Evolutionary conservation across 2,888 invertebrate genomes (phyloP), one percentile per base, ranked within the genome.

Genomic region (Diarsia dahlii): DNA sequence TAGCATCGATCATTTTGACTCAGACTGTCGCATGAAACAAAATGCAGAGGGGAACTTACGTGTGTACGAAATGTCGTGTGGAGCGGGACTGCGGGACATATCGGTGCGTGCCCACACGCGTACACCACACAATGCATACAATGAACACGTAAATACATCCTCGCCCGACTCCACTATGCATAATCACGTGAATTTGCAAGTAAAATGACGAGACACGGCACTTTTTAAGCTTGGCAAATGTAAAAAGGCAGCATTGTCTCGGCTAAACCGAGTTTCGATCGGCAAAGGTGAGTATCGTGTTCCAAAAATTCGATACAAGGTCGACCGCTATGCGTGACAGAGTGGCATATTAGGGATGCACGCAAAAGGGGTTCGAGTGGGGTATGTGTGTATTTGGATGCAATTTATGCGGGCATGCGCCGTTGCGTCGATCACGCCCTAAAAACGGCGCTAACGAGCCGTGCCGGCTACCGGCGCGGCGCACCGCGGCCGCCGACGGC

Each of bases 121-220:
- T 81, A 90, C 90, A 89, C 86, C 89, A 77, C 87, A 94, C 93
- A 95, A 93, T 93, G 92, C 93, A 91, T 91, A 94, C 94, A 95
- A 95, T 95, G 91, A 93, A 95, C 92, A 92, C 93, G 93, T 93
- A 94, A 94, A 94, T 94, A 94, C 92, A 93, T 94, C 94, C 94
- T 94, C 91, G 89, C 91, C 91, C 91, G 92, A 90, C 93, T 92
- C 90, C 92, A 92, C 93, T 93, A 91, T 94, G 95, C 95, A 96
- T 95, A 95, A 96, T 95, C 93, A 93, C 92, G 84, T 87, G 80
- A 91, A 95, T 96, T 95, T 95, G 95, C 96, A 96, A 95, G 94
- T 96, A 90, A 95, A 95, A 95, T 95, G 89, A 91, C 90, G 91
- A 92, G 91, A 92, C 94, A 91, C 92, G 89, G 89, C 93, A 93